Percentiles rank a stretch among this genome's conserved stretches.
phyloP scores from a whole-genome alignment of 1,140 invertebrate species.

The Watersipora subatra region DNA sequence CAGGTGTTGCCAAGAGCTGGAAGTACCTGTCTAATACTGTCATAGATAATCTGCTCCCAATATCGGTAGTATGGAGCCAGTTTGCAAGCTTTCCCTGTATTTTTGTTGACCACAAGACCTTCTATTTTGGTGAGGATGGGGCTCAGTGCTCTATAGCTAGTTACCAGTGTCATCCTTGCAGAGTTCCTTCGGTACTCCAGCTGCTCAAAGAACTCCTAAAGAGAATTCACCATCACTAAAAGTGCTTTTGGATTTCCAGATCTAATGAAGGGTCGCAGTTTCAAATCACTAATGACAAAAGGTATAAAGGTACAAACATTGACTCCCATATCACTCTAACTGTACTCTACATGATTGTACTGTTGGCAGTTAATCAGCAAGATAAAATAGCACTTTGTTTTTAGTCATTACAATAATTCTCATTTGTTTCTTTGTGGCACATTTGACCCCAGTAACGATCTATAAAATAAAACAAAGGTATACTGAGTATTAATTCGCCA shows the following conservation, averaged over 20 bases:
- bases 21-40: slow-evolving; percentile 16
- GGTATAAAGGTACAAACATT: too few species aligned
- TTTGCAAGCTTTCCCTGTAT: slow-evolving; percentile 17
- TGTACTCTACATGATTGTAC: too few species aligned
- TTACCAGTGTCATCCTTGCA: slow-evolving; percentile 47
- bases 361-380: too few species aligned
- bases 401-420: too few species aligned
- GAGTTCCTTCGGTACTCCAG: slow-evolving; percentile 49
- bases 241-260: not conserved
- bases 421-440: too few species aligned
- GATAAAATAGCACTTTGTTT: too few species aligned
- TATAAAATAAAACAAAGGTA: too few species aligned
- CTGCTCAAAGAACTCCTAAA: slow-evolving; percentile 48
- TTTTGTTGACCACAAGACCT: slow-evolving; percentile 33
- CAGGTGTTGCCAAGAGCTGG: too few species aligned
- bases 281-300: too few species aligned
- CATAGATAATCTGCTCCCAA: slow-evolving; percentile 26
- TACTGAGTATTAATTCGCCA: too few species aligned
- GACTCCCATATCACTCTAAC: too few species aligned
- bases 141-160: slow-evolving; percentile 52
- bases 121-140: slow-evolving; percentile 62
- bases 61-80: slow-evolving; percentile 22
- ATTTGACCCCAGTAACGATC: too few species aligned
- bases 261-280: not conserved
- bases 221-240: not conserved